phyloP scores from a whole-genome alignment of 2,888 invertebrate genomes.

The Drosophila crucigera region DNA sequence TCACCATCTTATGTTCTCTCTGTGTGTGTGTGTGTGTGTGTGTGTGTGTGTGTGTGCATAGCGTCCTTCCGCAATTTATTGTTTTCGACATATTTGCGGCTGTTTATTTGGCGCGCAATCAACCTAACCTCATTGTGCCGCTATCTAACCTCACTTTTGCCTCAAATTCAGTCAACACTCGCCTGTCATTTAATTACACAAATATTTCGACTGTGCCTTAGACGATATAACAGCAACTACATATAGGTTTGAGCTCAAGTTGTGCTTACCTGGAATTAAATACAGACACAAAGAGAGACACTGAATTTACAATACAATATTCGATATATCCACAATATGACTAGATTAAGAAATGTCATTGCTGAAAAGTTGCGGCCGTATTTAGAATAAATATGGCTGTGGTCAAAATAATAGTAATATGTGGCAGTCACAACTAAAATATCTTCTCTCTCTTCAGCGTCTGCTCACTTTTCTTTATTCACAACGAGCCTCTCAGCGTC shows the following conservation, averaged over 20 bases:
- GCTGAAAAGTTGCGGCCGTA: background rate
- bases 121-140: conserved; percentile 22
- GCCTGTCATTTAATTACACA: background rate
- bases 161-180: conserved; percentile 25
- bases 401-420: background rate
- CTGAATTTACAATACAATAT: background rate
- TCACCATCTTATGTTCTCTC: conserved; percentile 20
- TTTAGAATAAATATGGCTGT: background rate
- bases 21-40: background rate
- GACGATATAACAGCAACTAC: background rate
- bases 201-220: background rate
- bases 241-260: background rate
- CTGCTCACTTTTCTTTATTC: too few species aligned
- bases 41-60: background rate
- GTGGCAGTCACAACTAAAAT: too few species aligned
- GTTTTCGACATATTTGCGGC: conserved; percentile 75
- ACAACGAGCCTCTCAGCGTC: too few species aligned
- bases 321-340: background rate
- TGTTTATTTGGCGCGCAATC: conserved; percentile 61
- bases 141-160: conserved; percentile 35
- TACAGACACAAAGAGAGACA: background rate
- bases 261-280: background rate
- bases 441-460: too few species aligned
- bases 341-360: background rate
- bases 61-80: conserved; percentile 67